Evolutionary conservation across 2,888 invertebrate genomes (phyloP).

Genomic region (Pollenia angustigena): DNA sequence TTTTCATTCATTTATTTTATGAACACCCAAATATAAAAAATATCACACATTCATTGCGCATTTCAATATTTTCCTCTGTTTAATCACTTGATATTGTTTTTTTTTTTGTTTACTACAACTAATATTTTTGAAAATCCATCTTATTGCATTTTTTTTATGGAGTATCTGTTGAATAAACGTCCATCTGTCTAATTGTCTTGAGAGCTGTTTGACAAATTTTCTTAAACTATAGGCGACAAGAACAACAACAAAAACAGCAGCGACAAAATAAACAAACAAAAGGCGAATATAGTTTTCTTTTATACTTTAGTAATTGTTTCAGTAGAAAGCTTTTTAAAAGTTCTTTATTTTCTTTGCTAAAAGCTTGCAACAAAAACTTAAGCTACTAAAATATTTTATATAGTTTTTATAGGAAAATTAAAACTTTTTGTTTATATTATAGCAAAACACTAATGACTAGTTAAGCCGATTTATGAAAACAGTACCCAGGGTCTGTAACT

Average conservation of each 20-base stretch:
- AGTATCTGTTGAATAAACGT: conserved; percentile 14
- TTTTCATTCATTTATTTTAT: conserved; percentile 53
- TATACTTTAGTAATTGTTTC: not conserved
- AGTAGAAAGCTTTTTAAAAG: conserved; percentile 40
- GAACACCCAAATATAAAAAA: conserved; percentile 3
- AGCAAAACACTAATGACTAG: not conserved
- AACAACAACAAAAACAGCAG: conserved; percentile 26
- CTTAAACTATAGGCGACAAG: conserved; percentile 13
- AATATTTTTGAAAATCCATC: conserved; percentile 36
- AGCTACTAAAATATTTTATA: not conserved
- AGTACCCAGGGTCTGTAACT: too few relatives aligned
- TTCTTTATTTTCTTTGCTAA: not conserved
- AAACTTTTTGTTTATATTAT: not conserved
- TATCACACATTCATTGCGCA: conserved; percentile 45
- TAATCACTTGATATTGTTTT: conserved; percentile 10
- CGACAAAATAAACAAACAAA: conserved; percentile 6
- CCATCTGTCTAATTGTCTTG: not conserved
- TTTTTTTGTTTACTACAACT: conserved; percentile 3
- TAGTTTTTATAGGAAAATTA: not conserved
- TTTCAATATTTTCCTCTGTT: conserved; percentile 23
- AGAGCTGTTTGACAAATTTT: not conserved
- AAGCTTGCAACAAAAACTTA: conserved; percentile 33
- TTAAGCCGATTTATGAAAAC: too few relatives aligned
- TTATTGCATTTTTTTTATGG: conserved; percentile 39
- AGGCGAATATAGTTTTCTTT: conserved; percentile 49